Conservation (phyloP, 2,797 vertebrate species). For the Sciurus carolinensis region DNA sequence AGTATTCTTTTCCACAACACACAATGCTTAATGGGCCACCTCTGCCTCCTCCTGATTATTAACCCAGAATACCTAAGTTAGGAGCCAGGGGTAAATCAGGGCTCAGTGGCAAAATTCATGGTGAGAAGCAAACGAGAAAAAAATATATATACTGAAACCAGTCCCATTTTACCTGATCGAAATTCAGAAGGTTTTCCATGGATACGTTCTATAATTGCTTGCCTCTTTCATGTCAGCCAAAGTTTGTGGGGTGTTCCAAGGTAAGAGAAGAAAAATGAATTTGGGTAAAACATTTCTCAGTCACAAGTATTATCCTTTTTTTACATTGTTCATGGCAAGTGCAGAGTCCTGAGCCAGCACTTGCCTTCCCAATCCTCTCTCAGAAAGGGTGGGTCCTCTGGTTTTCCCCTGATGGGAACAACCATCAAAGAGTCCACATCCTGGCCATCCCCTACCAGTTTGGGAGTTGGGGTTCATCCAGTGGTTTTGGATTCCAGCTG, state of each 20-base stretch:
- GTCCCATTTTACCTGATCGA: constrained; percentile 21
- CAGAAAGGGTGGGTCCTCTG: not conserved
- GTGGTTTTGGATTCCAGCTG: not conserved
- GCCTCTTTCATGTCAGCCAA: not conserved
- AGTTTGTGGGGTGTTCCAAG: not conserved
- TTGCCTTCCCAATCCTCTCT: not conserved
- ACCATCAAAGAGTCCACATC: not conserved
- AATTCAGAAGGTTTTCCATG: not conserved
- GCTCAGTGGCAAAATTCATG: not conserved
- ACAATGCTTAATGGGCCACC: not conserved
- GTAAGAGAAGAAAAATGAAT: constrained; percentile 25
- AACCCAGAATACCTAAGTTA: not conserved
- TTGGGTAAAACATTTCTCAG: not conserved
- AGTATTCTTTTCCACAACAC: not conserved
- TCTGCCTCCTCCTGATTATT: not conserved
- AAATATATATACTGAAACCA: not conserved
- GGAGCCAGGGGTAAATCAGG: not conserved
- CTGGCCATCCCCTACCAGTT: not conserved
- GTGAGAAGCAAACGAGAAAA: constrained; percentile 16
- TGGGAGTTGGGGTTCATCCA: not conserved
- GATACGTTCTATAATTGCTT: not conserved
- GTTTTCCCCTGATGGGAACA: not conserved
- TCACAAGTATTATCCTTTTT: not conserved
- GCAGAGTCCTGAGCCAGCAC: not conserved
- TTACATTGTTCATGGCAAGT: not conserved